Conservation (phyloP, 2,113 vertebrate genomes). For the Phaethornis superciliosus region DNA sequence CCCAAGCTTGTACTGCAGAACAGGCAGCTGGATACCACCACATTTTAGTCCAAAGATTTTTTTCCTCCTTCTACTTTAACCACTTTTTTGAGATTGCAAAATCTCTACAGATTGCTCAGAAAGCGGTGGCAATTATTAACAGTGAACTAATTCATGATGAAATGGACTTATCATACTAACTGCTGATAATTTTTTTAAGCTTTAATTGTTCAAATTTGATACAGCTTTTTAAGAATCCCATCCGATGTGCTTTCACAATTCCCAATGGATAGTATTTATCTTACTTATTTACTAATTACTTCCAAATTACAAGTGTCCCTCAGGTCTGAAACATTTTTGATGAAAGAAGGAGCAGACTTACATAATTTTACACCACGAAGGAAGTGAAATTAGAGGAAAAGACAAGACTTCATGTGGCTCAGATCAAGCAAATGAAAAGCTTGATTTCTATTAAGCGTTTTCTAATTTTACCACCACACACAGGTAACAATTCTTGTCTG, state of each 20-base stretch:
- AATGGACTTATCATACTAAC: slow-evolving; percentile 36
- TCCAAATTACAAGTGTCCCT: slow-evolving; percentile 41
- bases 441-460: neutral
- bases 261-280: slow-evolving; percentile 52
- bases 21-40: neutral
- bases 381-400: slow-evolving; percentile 21
- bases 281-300: slow-evolving; percentile 68
- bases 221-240: slow-evolving; percentile 28
- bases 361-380: neutral
- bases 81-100: slow-evolving; percentile 7
- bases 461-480: neutral
- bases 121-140: neutral
- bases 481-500: neutral
- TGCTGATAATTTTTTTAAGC: slow-evolving; percentile 29
- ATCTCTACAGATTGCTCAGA: slow-evolving; percentile 5
- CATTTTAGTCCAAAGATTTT: neutral
- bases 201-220: slow-evolving; percentile 62
- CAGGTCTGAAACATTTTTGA: slow-evolving; percentile 51
- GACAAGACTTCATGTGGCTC: neutral
- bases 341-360: slow-evolving; percentile 22
- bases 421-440: neutral
- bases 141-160: neutral
- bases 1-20: neutral
- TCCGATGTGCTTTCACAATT: slow-evolving; percentile 28
- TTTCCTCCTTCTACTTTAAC: neutral